Evolutionary conservation across 2,113 vertebrate genomes (phyloP).

Genomic region (Oryzias melastigma): DNA sequence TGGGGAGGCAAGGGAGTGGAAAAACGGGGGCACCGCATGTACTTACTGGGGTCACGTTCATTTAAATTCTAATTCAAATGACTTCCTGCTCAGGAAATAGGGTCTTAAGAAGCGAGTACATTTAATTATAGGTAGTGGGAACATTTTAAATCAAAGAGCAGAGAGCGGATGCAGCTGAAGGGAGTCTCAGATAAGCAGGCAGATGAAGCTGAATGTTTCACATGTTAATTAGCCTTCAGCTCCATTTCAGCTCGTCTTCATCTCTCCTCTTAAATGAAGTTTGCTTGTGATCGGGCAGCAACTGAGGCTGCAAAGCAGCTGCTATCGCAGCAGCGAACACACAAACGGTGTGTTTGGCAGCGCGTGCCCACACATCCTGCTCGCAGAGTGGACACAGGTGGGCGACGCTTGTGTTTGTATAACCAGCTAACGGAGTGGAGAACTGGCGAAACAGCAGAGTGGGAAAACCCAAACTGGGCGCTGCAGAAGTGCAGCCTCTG

Average conservation of each 20-base stretch:
- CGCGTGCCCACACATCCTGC: constrained; percentile 43
- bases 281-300: constrained; percentile 29
- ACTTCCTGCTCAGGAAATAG: constrained; percentile 60
- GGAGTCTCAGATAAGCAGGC: constrained; percentile 27
- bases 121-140: constrained; percentile 58
- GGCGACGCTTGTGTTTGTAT: constrained; percentile 55
- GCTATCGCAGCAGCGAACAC: constrained; percentile 26
- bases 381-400: constrained; percentile 48
- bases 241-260: constrained; percentile 39
- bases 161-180: constrained; percentile 48
- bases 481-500: constrained; percentile 27
- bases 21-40: constrained; percentile 41
- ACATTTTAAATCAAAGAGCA: constrained; percentile 38
- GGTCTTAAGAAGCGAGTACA: constrained; percentile 51
- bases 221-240: constrained; percentile 57
- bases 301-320: constrained; percentile 21
- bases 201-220: constrained; percentile 54
- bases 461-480: constrained; percentile 53
- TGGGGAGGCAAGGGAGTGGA: constrained; percentile 29
- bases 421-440: constrained; percentile 43
- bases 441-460: constrained; percentile 48
- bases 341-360: constrained; percentile 39
- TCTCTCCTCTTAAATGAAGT: constrained; percentile 23
- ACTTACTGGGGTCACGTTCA: constrained; percentile 52
- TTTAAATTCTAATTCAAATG: constrained; percentile 57